Percentiles rank a stretch among this genome's conserved stretches.
Conservation (phyloP, 2,888 invertebrate species). For the Microctonus aethiopoides region DNA sequence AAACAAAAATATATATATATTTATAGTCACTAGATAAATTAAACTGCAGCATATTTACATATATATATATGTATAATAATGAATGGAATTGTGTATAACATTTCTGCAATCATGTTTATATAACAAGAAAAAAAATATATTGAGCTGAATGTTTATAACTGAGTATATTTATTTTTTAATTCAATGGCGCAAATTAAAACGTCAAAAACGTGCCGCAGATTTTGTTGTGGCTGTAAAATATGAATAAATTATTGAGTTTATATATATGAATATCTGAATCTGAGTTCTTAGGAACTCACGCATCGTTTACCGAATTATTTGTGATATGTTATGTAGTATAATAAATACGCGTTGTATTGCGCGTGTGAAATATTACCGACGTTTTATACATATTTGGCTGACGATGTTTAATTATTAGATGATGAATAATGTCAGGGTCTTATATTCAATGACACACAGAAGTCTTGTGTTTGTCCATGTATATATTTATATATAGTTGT, state of each 20-base stretch:
- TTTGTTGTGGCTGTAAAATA: neutral
- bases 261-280: neutral
- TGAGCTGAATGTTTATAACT: neutral
- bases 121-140: neutral
- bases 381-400: too few species aligned
- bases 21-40: too few species aligned
- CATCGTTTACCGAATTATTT: neutral
- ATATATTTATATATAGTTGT: neutral
- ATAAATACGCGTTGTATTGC: neutral
- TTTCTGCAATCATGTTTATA: neutral
- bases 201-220: neutral
- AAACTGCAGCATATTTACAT: too few species aligned
- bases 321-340: neutral
- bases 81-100: neutral
- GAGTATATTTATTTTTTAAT: neutral
- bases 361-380: too few species aligned
- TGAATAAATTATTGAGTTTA: neutral
- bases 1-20: too few species aligned
- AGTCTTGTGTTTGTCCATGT: too few species aligned
- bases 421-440: too few species aligned
- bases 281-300: neutral
- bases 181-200: neutral
- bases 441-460: too few species aligned
- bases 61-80: neutral
- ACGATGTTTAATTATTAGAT: too few species aligned